Conservation (phyloP, 2,888 invertebrate species). For the Nipponacmea schrenckii region DNA sequence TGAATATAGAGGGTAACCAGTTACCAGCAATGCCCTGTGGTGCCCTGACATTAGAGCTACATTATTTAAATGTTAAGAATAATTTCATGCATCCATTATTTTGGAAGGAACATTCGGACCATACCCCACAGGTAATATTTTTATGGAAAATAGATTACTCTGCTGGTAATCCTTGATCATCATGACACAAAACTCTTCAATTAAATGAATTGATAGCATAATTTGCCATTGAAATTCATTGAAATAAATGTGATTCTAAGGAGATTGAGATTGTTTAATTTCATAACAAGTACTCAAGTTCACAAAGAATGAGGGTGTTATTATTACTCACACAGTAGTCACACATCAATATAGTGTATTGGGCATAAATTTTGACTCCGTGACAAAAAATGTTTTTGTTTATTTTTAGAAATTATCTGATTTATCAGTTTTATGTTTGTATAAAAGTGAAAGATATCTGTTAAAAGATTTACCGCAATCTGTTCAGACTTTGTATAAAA, state of each 20-base stretch:
- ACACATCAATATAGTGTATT: no score
- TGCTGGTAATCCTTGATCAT: no score
- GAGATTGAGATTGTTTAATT: no score
- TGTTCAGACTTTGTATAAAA: slow-evolving; percentile 21
- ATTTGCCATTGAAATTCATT: no score
- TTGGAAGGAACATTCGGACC: slow-evolving; percentile 61
- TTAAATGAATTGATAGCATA: no score
- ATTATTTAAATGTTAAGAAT: slow-evolving; percentile 58
- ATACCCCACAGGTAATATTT: slow-evolving; percentile 57
- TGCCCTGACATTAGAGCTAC: slow-evolving; percentile 48
- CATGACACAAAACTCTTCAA: no score
- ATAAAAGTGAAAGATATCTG: slow-evolving; percentile 3
- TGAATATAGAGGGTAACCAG: slow-evolving; percentile 66
- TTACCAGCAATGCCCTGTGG: slow-evolving; percentile 60
- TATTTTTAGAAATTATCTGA: slow-evolving; percentile 26
- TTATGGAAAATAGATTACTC: neutral
- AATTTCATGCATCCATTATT: slow-evolving; percentile 67
- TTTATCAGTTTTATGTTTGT: slow-evolving; percentile 23
- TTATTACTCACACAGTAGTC: no score
- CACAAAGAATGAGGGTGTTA: no score
- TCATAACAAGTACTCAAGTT: no score
- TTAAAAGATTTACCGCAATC: slow-evolving; percentile 15
- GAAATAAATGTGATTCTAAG: no score
- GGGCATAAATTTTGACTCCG: no score
- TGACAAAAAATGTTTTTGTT: no score